Evolutionary conservation across 2,113 vertebrate genomes (phyloP).

Genomic region (Aramus guarauna): DNA sequence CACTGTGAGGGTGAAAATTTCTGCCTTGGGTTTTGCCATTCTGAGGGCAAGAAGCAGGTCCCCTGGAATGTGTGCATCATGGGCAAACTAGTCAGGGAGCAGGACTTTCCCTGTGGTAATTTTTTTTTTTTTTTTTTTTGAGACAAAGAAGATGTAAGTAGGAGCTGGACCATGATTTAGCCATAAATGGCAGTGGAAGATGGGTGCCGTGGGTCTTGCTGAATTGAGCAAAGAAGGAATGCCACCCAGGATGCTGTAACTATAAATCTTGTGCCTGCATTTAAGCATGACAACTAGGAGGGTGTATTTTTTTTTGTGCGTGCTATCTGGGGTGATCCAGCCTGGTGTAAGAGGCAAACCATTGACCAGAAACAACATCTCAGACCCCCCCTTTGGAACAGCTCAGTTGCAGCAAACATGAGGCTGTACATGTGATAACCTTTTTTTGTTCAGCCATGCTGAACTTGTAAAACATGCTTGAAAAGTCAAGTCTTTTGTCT

Average conservation of each 20-base stretch:
- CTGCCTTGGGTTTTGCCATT: neutral
- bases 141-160: neutral
- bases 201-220: neutral
- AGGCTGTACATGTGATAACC: conserved; percentile 19
- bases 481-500: conserved; percentile 17
- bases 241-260: neutral
- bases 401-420: neutral
- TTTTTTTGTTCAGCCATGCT: neutral
- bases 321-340: neutral
- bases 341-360: neutral
- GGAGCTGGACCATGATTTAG: neutral
- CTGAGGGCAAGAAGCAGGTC: neutral
- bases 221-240: neutral
- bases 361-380: neutral
- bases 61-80: fast-evolving
- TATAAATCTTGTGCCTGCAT: neutral
- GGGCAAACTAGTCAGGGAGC: neutral
- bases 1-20: fast-evolving
- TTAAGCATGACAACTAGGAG: neutral
- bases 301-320: fast-evolving
- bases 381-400: neutral
- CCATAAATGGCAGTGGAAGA: neutral
- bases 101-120: neutral
- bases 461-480: conserved; percentile 18
- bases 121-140: neutral